A percentile compares a stretch with the other conserved stretches of the same genome.
These are phyloP conservation scores for Conopomorpha cramerella DNA, from an alignment of 1,140 invertebrate genomes.

Conservation along the genomic window DNA sequence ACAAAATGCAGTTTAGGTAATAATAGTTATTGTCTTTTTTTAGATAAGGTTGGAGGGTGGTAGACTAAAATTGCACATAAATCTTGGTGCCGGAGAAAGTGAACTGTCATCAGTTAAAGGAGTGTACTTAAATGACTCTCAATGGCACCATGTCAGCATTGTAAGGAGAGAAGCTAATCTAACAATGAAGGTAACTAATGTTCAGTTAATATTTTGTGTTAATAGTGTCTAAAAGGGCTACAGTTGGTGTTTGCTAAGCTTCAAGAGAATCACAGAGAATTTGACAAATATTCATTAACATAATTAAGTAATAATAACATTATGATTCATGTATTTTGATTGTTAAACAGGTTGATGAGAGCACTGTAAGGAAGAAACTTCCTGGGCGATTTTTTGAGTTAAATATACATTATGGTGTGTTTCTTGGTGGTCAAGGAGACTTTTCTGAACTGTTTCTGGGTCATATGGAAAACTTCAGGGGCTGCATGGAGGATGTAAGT, in stretches of 20 bases:
- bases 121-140: constrained; percentile 82
- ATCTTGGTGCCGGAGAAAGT: constrained; percentile 87
- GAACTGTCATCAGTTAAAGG: constrained; percentile 78
- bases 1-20: not conserved
- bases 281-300: no score
- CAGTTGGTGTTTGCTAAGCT: no score
- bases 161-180: constrained; percentile 81
- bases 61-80: constrained; percentile 76
- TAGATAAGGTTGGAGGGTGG: constrained; percentile 61
- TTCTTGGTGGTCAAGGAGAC: constrained; percentile 86
- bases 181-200: constrained; percentile 64
- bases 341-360: constrained; percentile 54
- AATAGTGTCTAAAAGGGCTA: no score
- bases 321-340: no score
- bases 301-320: no score
- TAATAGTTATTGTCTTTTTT: not conserved
- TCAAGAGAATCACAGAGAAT: no score
- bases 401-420: constrained; percentile 92
- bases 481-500: constrained; percentile 86
- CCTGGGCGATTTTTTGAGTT: constrained; percentile 84
- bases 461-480: constrained; percentile 86
- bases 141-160: constrained; percentile 89
- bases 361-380: constrained; percentile 65
- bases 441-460: constrained; percentile 89
- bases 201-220: no score